Conservation (phyloP, 2,888 invertebrate species). For the Drosophila peninsularis region DNA sequence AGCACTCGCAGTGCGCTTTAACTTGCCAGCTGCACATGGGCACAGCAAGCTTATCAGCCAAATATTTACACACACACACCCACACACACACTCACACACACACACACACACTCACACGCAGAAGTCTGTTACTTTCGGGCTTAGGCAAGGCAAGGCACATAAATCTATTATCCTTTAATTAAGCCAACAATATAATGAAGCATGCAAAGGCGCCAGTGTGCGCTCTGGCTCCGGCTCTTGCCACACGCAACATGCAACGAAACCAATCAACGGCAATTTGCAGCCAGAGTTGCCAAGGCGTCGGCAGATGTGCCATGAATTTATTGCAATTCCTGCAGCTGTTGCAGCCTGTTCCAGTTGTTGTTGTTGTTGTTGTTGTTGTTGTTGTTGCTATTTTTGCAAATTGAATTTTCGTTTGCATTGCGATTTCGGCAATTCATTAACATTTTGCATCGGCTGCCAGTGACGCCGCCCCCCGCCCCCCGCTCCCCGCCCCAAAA, state of each 20-base stretch:
- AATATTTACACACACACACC: background rate
- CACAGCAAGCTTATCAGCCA: slow-evolving; percentile 3
- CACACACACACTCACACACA: background rate
- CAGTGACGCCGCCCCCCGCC: slow-evolving; percentile 21
- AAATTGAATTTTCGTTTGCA: slow-evolving; percentile 73
- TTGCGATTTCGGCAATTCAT: slow-evolving; percentile 75
- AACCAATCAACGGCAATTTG: slow-evolving; percentile 75
- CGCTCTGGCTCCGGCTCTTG: slow-evolving; percentile 28
- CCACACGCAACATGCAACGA: slow-evolving; percentile 47
- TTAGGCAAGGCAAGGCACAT: slow-evolving; percentile 57
- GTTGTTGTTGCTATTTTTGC: slow-evolving; percentile 62
- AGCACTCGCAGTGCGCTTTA: too few species aligned
- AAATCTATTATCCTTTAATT: slow-evolving; percentile 79
- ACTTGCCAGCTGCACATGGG: slow-evolving; percentile 21
- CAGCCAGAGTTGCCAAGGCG: slow-evolving; percentile 58
- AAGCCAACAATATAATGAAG: slow-evolving; percentile 73
- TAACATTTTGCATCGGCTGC: slow-evolving; percentile 56
- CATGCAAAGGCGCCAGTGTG: slow-evolving; percentile 59
- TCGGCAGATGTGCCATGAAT: slow-evolving; percentile 69
- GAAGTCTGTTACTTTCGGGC: slow-evolving; percentile 23
- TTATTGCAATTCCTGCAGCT: slow-evolving; percentile 46
- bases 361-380: slow-evolving; percentile 3
- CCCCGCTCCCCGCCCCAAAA: slow-evolving; percentile 39
- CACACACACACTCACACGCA: background rate
- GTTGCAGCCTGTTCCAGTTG: slow-evolving; percentile 15